A percentile compares a stretch with the other conserved stretches of the same genome.
Evolutionary conservation across 2,113 vertebrate species (phyloP).

Genomic region (Zapornia atra): DNA sequence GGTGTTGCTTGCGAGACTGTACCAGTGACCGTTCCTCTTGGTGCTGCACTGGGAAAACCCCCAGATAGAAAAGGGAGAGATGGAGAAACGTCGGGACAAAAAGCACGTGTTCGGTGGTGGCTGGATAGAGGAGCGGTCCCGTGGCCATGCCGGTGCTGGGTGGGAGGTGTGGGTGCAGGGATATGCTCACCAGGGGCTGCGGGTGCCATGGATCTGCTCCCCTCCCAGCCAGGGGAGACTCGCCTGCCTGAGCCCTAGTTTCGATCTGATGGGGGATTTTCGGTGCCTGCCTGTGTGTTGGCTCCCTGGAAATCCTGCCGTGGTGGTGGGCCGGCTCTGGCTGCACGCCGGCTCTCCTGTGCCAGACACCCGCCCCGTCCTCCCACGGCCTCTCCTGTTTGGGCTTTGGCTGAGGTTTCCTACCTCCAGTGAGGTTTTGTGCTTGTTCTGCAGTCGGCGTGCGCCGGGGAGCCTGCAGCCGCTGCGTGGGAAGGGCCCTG

Average conservation of each 20-base stretch:
- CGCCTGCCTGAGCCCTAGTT: neutral
- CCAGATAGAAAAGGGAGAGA: neutral
- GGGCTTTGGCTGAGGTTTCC: neutral
- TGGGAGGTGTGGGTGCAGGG: neutral
- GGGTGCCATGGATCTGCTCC: neutral
- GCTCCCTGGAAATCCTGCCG: neutral
- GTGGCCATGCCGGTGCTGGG: neutral
- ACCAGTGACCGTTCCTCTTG: neutral
- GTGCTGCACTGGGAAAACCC: neutral
- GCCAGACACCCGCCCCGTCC: rapidly evolving
- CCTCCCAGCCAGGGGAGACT: neutral
- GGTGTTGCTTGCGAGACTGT: constrained; percentile 52
- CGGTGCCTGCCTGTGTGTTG: neutral
- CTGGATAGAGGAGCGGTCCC: rapidly evolving
- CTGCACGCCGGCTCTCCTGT: neutral
- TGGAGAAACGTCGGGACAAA: neutral
- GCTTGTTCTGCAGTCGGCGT: neutral
- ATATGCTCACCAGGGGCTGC: rapidly evolving
- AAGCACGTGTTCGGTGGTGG: rapidly evolving
- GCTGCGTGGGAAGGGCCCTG: neutral
- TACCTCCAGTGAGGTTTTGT: neutral
- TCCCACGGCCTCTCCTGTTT: neutral
- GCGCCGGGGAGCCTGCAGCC: neutral
- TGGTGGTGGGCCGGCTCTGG: neutral
- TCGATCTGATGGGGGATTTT: neutral